Percentiles rank a stretch among this genome's conserved stretches.
Conservation (phyloP, 2,888 invertebrate species). For the Argyresthia albistria region DNA sequence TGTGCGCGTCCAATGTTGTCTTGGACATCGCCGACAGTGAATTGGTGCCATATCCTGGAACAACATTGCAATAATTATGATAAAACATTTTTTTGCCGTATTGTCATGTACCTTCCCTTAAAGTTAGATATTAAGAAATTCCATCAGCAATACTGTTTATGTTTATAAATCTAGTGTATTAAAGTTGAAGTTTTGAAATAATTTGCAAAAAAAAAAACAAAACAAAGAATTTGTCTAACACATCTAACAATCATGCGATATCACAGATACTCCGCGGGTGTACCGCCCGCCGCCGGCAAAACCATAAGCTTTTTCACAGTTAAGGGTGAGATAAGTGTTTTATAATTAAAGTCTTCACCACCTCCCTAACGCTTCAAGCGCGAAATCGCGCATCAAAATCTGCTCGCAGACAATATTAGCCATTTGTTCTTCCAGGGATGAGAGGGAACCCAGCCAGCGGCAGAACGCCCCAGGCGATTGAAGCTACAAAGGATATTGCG, state of each 20-base stretch:
- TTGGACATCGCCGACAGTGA: constrained; percentile 85
- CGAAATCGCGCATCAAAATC: constrained; percentile 1
- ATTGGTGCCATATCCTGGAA: constrained; percentile 90
- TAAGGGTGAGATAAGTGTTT: constrained; percentile 13
- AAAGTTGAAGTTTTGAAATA: too few species aligned
- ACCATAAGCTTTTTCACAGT: too few species aligned
- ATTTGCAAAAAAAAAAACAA: too few species aligned
- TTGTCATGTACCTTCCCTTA: too few species aligned
- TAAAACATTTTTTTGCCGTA: too few species aligned
- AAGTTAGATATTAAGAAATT: too few species aligned
- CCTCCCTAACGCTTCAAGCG: constrained; percentile 17
- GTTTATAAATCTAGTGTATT: too few species aligned
- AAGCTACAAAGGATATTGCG: background rate
- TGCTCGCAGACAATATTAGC: constrained; percentile 21
- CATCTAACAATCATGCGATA: too few species aligned
- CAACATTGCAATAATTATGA: constrained; percentile 19
- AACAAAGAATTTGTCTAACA: too few species aligned
- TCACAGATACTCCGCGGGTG: too few species aligned
- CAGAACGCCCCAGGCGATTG: constrained; percentile 16
- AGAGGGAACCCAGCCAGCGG: constrained; percentile 37
- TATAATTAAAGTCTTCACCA: constrained; percentile 23
- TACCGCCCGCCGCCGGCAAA: too few species aligned
- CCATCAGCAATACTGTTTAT: too few species aligned
- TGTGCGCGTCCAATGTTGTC: constrained; percentile 88
- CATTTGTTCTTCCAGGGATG: constrained; percentile 16